Conservation (phyloP, 2,113 vertebrate species). For the Neomonachus schauinslandi region DNA sequence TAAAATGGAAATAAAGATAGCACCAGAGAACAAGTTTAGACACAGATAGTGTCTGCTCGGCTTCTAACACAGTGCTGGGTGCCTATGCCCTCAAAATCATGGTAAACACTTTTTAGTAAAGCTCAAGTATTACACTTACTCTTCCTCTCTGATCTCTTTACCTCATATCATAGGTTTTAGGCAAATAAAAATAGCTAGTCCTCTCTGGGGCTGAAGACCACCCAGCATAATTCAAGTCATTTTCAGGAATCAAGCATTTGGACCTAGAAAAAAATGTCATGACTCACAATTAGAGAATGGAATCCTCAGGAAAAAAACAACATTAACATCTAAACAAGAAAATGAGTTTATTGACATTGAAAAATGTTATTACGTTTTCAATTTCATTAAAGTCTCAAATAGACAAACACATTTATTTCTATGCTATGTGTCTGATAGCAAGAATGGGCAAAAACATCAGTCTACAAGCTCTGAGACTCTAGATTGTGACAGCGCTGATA, state of each 20-base stretch:
- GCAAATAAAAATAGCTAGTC: not conserved
- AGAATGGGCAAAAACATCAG: constrained; percentile 79
- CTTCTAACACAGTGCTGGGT: not conserved
- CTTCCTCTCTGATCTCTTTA: not conserved
- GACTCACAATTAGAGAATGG: constrained; percentile 73
- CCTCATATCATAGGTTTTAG: not conserved
- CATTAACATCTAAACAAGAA: constrained; percentile 70
- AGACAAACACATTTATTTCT: constrained; percentile 79
- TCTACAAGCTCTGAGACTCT: constrained; percentile 72
- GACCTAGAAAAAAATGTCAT: constrained; percentile 4
- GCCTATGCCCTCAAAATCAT: not conserved
- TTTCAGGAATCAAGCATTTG: not conserved
- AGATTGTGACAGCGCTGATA: constrained; percentile 74
- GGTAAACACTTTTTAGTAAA: not conserved
- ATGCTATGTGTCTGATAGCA: constrained; percentile 74
- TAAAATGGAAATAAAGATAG: not conserved
- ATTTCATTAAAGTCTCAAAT: constrained; percentile 81
- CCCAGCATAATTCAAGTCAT: not conserved
- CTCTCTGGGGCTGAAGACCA: not conserved
- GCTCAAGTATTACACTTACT: not conserved
- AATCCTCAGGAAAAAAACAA: constrained; percentile 70
- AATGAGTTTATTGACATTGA: constrained; percentile 72
- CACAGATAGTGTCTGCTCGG: not conserved
- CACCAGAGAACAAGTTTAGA: not conserved
- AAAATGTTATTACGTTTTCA: constrained; percentile 78